These are phyloP conservation scores for Lasius platythorax DNA, from an alignment of 2,888 invertebrate species.

Conservation along the genomic window DNA sequence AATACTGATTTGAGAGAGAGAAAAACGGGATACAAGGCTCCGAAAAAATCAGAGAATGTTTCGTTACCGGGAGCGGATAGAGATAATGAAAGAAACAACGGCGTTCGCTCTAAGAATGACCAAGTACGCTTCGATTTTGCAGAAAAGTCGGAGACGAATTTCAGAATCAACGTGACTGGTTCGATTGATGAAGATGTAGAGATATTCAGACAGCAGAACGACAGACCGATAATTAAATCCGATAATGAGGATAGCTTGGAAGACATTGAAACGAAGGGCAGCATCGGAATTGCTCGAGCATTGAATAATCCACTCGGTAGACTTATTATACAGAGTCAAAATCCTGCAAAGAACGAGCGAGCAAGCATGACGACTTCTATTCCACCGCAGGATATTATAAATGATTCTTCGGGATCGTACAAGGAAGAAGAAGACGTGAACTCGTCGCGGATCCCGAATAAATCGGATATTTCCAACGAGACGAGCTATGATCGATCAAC, in stretches of 20 bases:
- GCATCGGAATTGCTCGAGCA: conserved; percentile 68
- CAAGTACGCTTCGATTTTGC: neutral
- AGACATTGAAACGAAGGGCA: conserved; percentile 64
- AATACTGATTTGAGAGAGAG: conserved; percentile 11
- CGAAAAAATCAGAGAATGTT: conserved; percentile 5
- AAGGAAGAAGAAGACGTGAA: neutral
- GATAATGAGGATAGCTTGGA: conserved; percentile 43
- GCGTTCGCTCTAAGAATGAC: neutral
- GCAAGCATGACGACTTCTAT: neutral
- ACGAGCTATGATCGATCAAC: conserved; percentile 4
- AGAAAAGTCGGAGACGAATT: conserved; percentile 10
- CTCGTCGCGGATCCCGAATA: neutral
- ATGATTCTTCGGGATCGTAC: neutral
- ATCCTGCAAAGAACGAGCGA: conserved; percentile 30
- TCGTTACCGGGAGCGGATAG: neutral
- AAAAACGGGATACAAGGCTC: neutral
- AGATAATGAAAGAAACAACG: neutral
- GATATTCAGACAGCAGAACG: conserved; percentile 36
- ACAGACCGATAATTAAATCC: neutral
- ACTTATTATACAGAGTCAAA: conserved; percentile 43
- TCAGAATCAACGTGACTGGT: conserved; percentile 21
- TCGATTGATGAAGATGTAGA: conserved; percentile 36
- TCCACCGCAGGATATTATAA: neutral
- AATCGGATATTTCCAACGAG: neutral
- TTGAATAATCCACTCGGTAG: conserved; percentile 49